A percentile compares a stretch with the other conserved stretches of the same genome.
phyloP scores from a whole-genome alignment of 2,113 vertebrate species.

The Tringa solitaria region DNA sequence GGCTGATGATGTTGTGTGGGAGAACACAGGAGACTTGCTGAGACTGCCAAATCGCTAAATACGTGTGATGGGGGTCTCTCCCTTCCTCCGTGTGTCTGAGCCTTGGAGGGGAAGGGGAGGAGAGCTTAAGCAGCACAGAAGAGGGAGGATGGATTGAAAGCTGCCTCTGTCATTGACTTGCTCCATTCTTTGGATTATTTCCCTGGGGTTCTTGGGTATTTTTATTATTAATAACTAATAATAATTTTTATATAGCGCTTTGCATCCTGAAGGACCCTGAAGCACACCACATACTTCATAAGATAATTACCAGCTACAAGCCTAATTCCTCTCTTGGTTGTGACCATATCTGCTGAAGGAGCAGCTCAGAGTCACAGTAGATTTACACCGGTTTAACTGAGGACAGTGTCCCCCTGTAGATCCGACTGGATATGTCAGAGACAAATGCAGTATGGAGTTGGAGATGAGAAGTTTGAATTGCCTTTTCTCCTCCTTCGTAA shows the following conservation, averaged over 20 bases:
- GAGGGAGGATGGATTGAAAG: conserved; percentile 27
- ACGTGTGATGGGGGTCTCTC: background rate
- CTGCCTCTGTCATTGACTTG: conserved; percentile 38
- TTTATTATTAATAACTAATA: conserved; percentile 66
- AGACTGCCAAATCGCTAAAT: conserved; percentile 11
- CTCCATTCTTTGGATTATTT: conserved; percentile 49
- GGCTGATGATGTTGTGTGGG: background rate
- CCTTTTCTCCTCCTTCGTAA: background rate
- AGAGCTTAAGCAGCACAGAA: background rate
- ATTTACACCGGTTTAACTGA: conserved; percentile 48
- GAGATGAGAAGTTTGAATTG: conserved; percentile 2
- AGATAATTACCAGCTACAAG: conserved; percentile 50
- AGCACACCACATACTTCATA: conserved; percentile 49
- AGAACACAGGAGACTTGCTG: conserved; percentile 28
- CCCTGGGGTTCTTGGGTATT: conserved; percentile 36
- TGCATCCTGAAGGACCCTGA: conserved; percentile 56
- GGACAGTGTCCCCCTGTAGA: conserved; percentile 9
- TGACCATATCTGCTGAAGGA: conserved; percentile 4
- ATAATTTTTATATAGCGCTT: conserved; percentile 27
- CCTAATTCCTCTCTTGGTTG: conserved; percentile 31
- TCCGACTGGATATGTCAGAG: background rate
- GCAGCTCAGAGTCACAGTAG: conserved; percentile 28
- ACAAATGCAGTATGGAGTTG: background rate
- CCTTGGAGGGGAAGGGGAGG: background rate
- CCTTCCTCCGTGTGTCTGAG: conserved; percentile 16